Evolutionary conservation across 1,140 invertebrate genomes (phyloP).

Genomic region (Lepidurus packardi): DNA sequence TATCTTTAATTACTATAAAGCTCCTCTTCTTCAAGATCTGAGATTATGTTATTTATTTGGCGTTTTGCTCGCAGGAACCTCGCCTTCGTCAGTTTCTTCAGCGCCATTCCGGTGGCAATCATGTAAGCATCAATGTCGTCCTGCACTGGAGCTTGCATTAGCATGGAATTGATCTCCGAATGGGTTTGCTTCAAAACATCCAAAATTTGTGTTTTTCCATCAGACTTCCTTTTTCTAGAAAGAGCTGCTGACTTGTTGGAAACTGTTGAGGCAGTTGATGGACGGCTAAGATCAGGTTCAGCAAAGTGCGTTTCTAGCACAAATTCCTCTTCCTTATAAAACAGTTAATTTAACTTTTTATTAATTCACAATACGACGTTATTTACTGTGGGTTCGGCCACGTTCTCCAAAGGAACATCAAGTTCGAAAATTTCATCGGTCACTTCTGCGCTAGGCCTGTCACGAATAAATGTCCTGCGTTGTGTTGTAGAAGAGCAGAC

Average conservation of each 20-base stretch:
- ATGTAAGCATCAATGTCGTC: neutral
- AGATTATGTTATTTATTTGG: conserved; percentile 7
- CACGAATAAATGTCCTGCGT: no score
- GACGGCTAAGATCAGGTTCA: neutral
- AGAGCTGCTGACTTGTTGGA: neutral
- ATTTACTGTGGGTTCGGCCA: neutral
- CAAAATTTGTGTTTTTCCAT: neutral
- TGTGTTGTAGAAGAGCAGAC: no score
- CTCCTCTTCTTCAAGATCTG: neutral
- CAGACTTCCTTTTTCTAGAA: neutral
- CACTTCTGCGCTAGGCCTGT: neutral
- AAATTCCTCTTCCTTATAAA: neutral
- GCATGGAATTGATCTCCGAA: neutral
- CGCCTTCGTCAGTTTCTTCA: neutral
- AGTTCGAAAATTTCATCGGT: neutral
- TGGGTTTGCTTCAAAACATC: neutral
- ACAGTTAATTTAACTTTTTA: neutral
- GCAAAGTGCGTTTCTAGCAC: neutral
- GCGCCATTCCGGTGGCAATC: neutral
- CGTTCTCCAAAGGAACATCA: neutral
- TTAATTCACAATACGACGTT: neutral
- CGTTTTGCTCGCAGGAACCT: neutral
- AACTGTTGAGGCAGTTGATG: neutral
- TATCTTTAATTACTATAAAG: no score
- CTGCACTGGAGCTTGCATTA: neutral